Evolutionary conservation across 2,888 invertebrate genomes (phyloP).

Genomic region (Elaeidobius kamerunicus): DNA sequence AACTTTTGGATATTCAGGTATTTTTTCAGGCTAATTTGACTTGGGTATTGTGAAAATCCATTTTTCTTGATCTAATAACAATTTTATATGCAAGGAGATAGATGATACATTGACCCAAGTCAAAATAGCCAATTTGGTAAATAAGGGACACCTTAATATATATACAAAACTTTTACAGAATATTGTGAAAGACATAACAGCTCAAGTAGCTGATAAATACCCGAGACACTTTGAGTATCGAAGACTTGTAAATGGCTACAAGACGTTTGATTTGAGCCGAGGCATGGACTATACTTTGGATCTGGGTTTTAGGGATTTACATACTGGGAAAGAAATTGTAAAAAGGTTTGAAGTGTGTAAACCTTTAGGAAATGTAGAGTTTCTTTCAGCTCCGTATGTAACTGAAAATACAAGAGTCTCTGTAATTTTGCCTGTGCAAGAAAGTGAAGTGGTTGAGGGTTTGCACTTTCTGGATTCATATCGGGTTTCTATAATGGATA

Average conservation of each 20-base stretch:
- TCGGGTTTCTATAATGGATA: constrained; percentile 58
- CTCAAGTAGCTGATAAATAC: constrained; percentile 52
- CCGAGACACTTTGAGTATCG: constrained; percentile 54
- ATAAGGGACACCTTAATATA: not conserved
- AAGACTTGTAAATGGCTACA: constrained; percentile 67
- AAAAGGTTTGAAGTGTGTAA: constrained; percentile 77
- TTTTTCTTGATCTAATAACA: too few relatives aligned
- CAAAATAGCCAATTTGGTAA: not conserved
- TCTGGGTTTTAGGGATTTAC: constrained; percentile 56
- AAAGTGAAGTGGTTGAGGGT: constrained; percentile 56
- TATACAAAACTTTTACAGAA: constrained; percentile 37
- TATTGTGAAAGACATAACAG: constrained; percentile 48
- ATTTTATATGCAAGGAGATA: too few relatives aligned
- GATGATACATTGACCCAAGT: too few relatives aligned
- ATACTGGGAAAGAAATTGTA: constrained; percentile 50
- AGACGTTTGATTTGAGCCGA: constrained; percentile 75
- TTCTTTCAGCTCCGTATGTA: constrained; percentile 91
- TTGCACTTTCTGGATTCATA: constrained; percentile 70
- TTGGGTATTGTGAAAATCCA: too few relatives aligned
- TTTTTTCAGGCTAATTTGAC: too few relatives aligned
- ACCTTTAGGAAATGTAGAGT: constrained; percentile 82
- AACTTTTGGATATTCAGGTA: constrained; percentile 66
- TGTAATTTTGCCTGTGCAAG: constrained; percentile 69
- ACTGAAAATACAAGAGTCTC: constrained; percentile 86
- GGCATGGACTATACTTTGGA: constrained; percentile 85